Evolutionary conservation across 2,888 invertebrate species (phyloP).

Genomic region (Cancer borealis): DNA sequence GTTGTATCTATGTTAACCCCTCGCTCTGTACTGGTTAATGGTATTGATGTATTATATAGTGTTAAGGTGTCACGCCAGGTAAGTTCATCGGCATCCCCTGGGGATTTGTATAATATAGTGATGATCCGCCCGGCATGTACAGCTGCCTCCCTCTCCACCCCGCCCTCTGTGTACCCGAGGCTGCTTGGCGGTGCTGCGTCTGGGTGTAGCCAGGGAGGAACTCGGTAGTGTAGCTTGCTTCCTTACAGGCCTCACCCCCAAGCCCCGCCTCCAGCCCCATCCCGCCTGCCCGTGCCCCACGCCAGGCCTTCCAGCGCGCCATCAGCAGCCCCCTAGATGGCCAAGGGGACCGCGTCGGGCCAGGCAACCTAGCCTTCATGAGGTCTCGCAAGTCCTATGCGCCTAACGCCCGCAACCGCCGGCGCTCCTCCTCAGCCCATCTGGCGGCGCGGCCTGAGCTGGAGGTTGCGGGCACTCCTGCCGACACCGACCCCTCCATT

Average conservation of each 20-base stretch:
- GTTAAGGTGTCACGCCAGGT: background rate
- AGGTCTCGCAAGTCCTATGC: constrained; percentile 72
- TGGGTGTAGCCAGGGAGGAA: background rate
- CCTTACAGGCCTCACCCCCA: constrained; percentile 58
- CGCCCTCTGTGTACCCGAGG: constrained; percentile 3
- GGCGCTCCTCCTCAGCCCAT: constrained; percentile 69
- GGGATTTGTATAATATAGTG: background rate
- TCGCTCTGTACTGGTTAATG: constrained; percentile 12
- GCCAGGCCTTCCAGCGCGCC: constrained; percentile 56
- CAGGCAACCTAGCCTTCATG: constrained; percentile 57
- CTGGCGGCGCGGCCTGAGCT: constrained; percentile 54
- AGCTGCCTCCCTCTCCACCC: background rate
- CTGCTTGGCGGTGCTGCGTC: constrained; percentile 21
- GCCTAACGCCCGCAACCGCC: constrained; percentile 69
- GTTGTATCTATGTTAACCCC: constrained; percentile 3
- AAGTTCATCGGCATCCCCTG: constrained; percentile 13
- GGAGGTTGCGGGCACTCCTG: background rate
- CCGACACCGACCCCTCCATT: background rate
- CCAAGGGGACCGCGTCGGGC: background rate
- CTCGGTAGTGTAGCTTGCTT: constrained; percentile 64
- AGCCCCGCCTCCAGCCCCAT: constrained; percentile 46
- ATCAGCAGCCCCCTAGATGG: constrained; percentile 41
- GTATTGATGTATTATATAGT: constrained; percentile 13
- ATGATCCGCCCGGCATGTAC: constrained; percentile 26
- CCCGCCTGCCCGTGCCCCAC: constrained; percentile 46